These are phyloP conservation scores for Trichonephila clavipes DNA, from an alignment of 1,140 invertebrate species.

Conservation along the genomic window DNA sequence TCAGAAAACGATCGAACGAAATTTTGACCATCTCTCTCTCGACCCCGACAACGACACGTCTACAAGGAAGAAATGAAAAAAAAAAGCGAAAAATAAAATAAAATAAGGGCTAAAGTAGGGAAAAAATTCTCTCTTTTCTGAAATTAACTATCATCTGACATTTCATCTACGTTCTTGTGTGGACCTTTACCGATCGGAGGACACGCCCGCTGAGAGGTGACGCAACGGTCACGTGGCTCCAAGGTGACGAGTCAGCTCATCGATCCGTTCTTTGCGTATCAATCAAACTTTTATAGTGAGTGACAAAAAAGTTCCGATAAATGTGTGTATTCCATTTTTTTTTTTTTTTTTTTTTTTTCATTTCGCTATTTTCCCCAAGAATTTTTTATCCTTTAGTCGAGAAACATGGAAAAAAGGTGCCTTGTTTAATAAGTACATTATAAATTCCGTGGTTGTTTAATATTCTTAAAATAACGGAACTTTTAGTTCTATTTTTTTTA, in stretches of 20 bases:
- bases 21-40: neutral
- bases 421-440: too few species aligned
- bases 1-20: neutral
- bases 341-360: too few species aligned
- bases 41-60: neutral
- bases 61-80: neutral
- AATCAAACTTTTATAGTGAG: neutral
- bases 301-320: neutral
- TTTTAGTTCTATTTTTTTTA: neutral
- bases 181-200: constrained; percentile 1
- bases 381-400: too few species aligned
- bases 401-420: too few species aligned
- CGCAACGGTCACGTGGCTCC: constrained; percentile 46
- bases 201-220: constrained; percentile 34
- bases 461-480: neutral
- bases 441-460: too few species aligned
- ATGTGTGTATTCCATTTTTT: too few species aligned
- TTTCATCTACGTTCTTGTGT: neutral
- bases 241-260: constrained; percentile 57
- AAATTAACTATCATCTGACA: constrained; percentile 43
- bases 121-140: neutral
- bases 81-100: neutral
- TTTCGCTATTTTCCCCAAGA: too few species aligned
- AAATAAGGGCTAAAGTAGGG: neutral
- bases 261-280: neutral